Base-by-base conservation (phyloP, 2,113 vertebrate genomes). In the Erpornis zantholeuca region DNA sequence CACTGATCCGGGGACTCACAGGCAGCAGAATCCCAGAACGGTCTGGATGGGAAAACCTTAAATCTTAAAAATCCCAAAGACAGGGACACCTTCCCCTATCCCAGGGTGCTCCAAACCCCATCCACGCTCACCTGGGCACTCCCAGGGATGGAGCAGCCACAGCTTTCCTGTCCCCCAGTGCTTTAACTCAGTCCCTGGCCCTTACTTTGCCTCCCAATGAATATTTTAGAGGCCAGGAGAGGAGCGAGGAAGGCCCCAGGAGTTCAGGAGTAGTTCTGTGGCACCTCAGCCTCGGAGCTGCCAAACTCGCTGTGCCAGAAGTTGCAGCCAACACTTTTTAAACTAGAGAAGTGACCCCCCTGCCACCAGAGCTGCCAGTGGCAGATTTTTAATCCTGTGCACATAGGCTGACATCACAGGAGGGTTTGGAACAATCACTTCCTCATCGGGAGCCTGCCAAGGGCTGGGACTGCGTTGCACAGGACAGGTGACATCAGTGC, bases 1-100 rank as follows among this genome's bases (percentile, higher is more conserved):
- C 1, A 0, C 31, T 21, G 11, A 3, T 28, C 0, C 25, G 12
- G 42, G 63, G 11, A 3, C 35, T 69, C 22, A 1, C 65, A 56
- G 71, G 71, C 71, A 36, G 44, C 31, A 40, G 8, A 38, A 4
- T 22, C 24, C 19, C 29, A 7, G 11, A 40, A 12, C 52, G 25
- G 1, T 44, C 36, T 36, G 60, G 52, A 60, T 11, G 33, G 44
- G 60, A 21, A 81, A 33, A 59, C 10, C 16, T 28, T 7, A 5
- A 71, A 49, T 3, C 5, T 10, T 20, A 0, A 6, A 27, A 20
- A 1, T 63, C 33, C 47, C 27, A 33, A 11, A 11, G 82, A 25
- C 16, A 31, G 44, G 9, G 11, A 6, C 72, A 9, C n/a, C 54
- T 69, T 11, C 15, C 6, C 1, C 16, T 10, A 0, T 25, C 7